Percentiles rank a stretch among this genome's conserved stretches.
Conservation (phyloP, 1,140 invertebrate genomes). For the Neodiprion lecontei region DNA sequence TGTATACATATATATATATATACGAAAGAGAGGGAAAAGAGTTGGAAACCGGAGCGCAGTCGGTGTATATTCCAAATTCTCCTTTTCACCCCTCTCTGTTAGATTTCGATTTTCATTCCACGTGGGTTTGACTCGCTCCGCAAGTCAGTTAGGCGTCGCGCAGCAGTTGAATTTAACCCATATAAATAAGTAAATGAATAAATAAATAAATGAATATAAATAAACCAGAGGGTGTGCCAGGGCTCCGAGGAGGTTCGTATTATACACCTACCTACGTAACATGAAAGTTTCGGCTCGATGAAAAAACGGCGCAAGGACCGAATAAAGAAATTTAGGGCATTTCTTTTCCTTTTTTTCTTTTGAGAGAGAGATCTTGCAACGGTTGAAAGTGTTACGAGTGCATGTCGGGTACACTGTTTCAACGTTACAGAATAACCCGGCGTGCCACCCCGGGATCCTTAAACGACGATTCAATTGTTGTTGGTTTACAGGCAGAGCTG, state of each 20-base stretch:
- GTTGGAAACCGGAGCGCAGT: not conserved
- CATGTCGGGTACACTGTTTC: too few relatives aligned
- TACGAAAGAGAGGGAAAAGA: not conserved
- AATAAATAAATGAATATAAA: slow-evolving; percentile 6
- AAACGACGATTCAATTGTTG: not conserved
- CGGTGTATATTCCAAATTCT: too few relatives aligned
- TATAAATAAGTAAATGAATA: slow-evolving; percentile 4
- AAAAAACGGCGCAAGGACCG: not conserved
- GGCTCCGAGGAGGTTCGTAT: not conserved
- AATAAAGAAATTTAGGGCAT: not conserved
- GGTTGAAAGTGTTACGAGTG: too few relatives aligned
- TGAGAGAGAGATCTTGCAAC: too few relatives aligned
- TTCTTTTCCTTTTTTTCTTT: too few relatives aligned
- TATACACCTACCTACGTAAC: not conserved
- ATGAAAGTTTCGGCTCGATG: not conserved
- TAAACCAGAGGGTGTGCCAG: not conserved
- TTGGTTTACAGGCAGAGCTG: not conserved
- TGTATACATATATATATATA: not conserved
- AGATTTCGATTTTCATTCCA: too few relatives aligned
- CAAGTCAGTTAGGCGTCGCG: too few relatives aligned
- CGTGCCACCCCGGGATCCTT: not conserved
- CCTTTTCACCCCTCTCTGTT: too few relatives aligned
- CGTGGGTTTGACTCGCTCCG: too few relatives aligned
- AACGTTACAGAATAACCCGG: too few relatives aligned
- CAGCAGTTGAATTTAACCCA: not conserved